Evolutionary conservation across 2,888 invertebrate genomes (phyloP).

Genomic region (Hirtodrosophila histrioides): DNA sequence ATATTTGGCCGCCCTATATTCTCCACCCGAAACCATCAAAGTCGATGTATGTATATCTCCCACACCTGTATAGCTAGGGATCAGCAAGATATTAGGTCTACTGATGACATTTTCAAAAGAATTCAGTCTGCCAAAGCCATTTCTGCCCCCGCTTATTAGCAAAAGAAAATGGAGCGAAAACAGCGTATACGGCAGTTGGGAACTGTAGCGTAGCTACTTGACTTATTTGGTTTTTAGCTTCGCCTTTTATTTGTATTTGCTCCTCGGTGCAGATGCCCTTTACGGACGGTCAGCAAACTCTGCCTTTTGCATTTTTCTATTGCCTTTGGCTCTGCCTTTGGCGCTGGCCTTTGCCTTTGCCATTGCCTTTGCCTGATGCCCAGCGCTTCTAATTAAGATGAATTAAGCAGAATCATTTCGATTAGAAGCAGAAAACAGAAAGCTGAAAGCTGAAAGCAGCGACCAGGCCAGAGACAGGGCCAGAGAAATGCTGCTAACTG

Average conservation of each 20-base stretch:
- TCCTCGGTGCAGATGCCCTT: slow-evolving; percentile 32
- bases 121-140: no score
- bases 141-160: no score
- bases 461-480: neutral
- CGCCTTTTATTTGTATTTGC: slow-evolving; percentile 43
- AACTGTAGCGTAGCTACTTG: no score
- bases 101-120: no score
- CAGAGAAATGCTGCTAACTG: slow-evolving; percentile 57
- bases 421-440: slow-evolving; percentile 54
- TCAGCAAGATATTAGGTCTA: no score
- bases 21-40: no score
- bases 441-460: neutral
- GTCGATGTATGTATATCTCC: no score
- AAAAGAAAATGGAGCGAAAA: no score
- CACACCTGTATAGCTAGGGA: no score
- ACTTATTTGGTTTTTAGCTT: neutral
- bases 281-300: slow-evolving; percentile 65
- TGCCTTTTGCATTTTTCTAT: slow-evolving; percentile 17
- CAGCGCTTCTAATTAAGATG: slow-evolving; percentile 80
- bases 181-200: no score
- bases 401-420: slow-evolving; percentile 81
- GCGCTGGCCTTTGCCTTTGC: neutral
- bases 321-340: neutral
- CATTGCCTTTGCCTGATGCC: slow-evolving; percentile 19
- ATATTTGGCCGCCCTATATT: no score